Evolutionary conservation across 2,888 invertebrate genomes (phyloP).

Genomic region (Piscicola geometra): DNA sequence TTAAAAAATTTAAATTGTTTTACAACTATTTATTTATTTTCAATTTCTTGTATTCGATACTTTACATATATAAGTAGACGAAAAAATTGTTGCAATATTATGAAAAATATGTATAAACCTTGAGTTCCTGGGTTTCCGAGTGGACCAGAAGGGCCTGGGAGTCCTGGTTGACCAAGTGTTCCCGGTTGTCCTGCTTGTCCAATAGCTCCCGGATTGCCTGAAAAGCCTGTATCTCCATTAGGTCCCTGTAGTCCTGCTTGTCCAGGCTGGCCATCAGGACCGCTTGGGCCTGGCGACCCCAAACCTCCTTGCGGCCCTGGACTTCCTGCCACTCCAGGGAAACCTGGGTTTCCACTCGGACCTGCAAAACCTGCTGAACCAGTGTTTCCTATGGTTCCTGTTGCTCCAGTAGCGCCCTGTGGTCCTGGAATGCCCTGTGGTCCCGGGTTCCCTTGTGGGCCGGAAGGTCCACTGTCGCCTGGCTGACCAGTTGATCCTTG

Average conservation of each 20-base stretch:
- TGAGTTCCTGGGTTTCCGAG: conserved; percentile 15
- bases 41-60: too few relatives aligned
- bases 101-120: neutral
- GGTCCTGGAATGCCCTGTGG: conserved; percentile 15
- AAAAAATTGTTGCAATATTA: too few relatives aligned
- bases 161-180: conserved; percentile 30
- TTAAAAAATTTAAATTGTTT: neutral
- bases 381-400: neutral
- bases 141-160: conserved; percentile 9
- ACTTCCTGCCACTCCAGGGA: neutral
- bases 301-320: neutral
- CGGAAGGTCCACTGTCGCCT: neutral
- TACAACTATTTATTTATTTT: too few relatives aligned
- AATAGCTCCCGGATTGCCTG: conserved; percentile 26
- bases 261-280: conserved; percentile 6
- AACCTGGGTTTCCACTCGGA: neutral
- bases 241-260: conserved; percentile 34
- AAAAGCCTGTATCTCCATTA: conserved; percentile 35
- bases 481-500: neutral
- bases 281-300: conserved; percentile 1
- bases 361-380: neutral
- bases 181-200: conserved; percentile 32
- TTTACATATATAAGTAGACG: too few relatives aligned
- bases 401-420: conserved; percentile 22
- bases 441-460: neutral